Evolutionary conservation across 2,797 vertebrate genomes (phyloP), one percentile per base, ranked within the genome.

Genomic region (Caiman crocodilus): DNA sequence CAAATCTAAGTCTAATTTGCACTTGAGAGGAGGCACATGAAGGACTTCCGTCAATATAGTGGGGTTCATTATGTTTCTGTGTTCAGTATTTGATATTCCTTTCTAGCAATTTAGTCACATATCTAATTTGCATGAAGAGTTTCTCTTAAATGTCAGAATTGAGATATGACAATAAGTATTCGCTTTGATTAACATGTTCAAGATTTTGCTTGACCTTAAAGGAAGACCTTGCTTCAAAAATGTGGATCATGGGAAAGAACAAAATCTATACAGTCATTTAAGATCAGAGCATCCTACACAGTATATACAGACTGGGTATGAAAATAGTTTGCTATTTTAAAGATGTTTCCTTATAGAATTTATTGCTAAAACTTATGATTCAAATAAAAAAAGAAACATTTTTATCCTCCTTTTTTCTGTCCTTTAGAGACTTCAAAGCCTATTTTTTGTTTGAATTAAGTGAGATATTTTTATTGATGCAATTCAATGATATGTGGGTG

Each of bases 101-200:
- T 94, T 96, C 95, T 92, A 86, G 94, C 76, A 98, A 94, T 97
- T 92, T 90, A 96, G 96, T 98, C 97, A 97, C 97, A 97, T 95
- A 95, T 56, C 94, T 96, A 89, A 98, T 98, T 98, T 98, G 92
- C 97, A 98, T 98, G 93, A 97, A 96, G 94, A 93, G 90, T 97
- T 98, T 97, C 95, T 96, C 97, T 97, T 97, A 97, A 98, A 98
- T 98, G 97, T 98, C 97, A 97, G 92, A 97, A 97, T 92, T 96
- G 90, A 98, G 96, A 97, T 96, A 97, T 95, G 94, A 97, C 96
- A 97, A 94, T 97, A 97, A 97, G 92, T 94, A 97, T 97, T 97
- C 96, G 95, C 93, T 98, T 98, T 97, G 96, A 98, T 98, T 97
- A 98, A 94, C 88, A 93, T 84, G 84, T 96, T 97, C 92, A 94